Evolutionary conservation across 2,113 vertebrate genomes (phyloP).

Genomic region (Narcine bancroftii): DNA sequence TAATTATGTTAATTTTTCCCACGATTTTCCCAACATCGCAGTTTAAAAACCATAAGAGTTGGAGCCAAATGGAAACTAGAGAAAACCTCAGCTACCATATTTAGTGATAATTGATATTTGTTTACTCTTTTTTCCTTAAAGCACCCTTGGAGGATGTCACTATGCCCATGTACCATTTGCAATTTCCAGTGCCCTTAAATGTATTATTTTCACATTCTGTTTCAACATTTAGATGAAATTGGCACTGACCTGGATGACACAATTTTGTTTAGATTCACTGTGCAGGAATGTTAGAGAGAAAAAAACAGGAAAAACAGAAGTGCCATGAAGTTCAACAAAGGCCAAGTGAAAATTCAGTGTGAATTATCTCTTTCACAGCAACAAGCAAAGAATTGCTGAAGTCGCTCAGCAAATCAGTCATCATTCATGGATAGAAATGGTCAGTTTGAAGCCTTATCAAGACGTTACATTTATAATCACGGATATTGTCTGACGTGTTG

Average conservation of each 20-base stretch:
- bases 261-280: slow-evolving; percentile 10
- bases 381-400: too few species aligned
- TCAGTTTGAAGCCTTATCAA: too few species aligned
- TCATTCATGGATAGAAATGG: too few species aligned
- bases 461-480: too few species aligned
- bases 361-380: background rate
- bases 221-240: background rate
- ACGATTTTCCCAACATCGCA: too few species aligned
- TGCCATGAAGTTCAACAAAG: slow-evolving; percentile 21
- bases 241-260: background rate
- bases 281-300: slow-evolving; percentile 5
- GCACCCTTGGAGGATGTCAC: background rate
- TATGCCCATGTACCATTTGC: background rate
- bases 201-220: background rate
- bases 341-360: slow-evolving; percentile 2
- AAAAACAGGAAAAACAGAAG: slow-evolving; percentile 14
- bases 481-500: too few species aligned
- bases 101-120: background rate
- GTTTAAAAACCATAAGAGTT: too few species aligned
- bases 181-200: background rate
- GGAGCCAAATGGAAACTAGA: too few species aligned
- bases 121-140: background rate
- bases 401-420: too few species aligned
- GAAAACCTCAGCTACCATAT: background rate
- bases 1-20: too few species aligned